These are phyloP conservation scores for Drosophila biarmipes DNA, from an alignment of 1,140 invertebrate species.

Conservation along the genomic window DNA sequence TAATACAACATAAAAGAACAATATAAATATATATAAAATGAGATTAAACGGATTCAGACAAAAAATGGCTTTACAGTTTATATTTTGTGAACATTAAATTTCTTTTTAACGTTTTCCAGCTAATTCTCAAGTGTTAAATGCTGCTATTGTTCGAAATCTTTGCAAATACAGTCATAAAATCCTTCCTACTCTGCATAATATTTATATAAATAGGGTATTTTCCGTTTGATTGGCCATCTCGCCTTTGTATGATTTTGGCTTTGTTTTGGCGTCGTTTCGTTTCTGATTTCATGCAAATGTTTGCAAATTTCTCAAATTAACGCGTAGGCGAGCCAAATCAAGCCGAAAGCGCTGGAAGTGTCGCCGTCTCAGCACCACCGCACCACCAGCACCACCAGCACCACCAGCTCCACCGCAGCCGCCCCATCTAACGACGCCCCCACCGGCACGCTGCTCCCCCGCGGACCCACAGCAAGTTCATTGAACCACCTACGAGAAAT, in stretches of 20 bases:
- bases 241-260: slow-evolving; percentile 27
- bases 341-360: slow-evolving; percentile 64
- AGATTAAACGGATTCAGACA: neutral
- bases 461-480: slow-evolving; percentile 63
- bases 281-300: slow-evolving; percentile 70
- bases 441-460: slow-evolving; percentile 36
- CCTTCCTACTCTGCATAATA: neutral
- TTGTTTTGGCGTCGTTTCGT: slow-evolving; percentile 49
- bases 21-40: neutral
- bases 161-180: neutral
- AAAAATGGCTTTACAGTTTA: neutral
- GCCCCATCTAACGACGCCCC: slow-evolving; percentile 70
- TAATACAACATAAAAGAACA: neutral
- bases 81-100: neutral
- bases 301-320: slow-evolving; percentile 79
- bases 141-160: no score
- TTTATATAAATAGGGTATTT: slow-evolving; percentile 19
- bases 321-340: slow-evolving; percentile 65
- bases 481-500: slow-evolving; percentile 82
- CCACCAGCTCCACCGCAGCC: slow-evolving; percentile 34
- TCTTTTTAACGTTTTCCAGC: neutral
- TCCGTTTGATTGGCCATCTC: slow-evolving; percentile 17
- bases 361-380: slow-evolving; percentile 45
- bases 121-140: neutral
- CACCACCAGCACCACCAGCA: slow-evolving; percentile 17